These are phyloP conservation scores for Zaprionus davidi DNA, from an alignment of 1,140 invertebrate genomes.

Conservation along the genomic window DNA sequence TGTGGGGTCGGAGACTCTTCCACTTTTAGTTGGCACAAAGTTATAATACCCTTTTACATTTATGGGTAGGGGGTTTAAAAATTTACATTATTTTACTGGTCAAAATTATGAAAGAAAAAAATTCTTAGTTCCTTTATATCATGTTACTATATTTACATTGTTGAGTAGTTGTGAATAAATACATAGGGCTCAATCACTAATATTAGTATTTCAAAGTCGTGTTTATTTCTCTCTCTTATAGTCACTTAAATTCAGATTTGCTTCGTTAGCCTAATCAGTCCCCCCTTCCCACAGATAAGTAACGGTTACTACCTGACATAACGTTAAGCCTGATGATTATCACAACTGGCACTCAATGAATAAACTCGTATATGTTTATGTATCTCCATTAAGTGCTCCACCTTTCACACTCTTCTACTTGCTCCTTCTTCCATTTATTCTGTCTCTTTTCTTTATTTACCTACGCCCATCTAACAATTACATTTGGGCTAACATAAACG, in stretches of 20 bases:
- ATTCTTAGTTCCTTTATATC: too few species aligned
- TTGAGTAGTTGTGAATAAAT: too few species aligned
- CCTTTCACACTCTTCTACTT: neutral
- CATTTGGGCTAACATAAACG: conserved; percentile 37
- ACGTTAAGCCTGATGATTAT: conserved; percentile 25
- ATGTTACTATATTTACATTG: too few species aligned
- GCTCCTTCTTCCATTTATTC: neutral
- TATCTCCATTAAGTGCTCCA: conserved; percentile 21
- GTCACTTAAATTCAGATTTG: neutral
- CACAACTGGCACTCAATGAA: conserved; percentile 40
- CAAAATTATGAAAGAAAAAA: too few species aligned
- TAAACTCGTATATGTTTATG: conserved; percentile 24
- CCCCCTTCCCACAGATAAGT: neutral
- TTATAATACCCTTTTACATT: too few species aligned
- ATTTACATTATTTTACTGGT: too few species aligned
- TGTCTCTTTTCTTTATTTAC: neutral
- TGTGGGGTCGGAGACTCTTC: too few species aligned
- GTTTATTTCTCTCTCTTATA: neutral
- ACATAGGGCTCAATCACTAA: too few species aligned
- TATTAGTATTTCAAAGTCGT: neutral
- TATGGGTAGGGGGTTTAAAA: too few species aligned
- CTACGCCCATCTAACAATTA: conserved; percentile 27
- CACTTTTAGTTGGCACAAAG: too few species aligned
- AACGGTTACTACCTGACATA: neutral
- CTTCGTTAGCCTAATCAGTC: neutral